phyloP scores from a whole-genome alignment of 2,888 invertebrate species.

The Acanthococcus lagerstroemiae region DNA sequence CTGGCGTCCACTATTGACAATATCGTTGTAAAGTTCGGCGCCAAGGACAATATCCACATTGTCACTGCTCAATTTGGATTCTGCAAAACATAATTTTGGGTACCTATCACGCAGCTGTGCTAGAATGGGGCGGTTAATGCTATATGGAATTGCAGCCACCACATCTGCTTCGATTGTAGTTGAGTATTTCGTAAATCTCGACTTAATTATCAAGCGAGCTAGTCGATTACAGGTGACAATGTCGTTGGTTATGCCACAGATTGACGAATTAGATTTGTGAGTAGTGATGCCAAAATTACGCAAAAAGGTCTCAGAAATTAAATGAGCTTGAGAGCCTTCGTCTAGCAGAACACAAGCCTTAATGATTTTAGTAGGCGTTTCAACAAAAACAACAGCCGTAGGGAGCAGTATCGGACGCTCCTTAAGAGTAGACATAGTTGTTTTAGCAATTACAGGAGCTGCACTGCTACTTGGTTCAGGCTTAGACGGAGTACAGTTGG shows the following conservation, averaged over 20 bases:
- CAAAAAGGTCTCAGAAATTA: neutral
- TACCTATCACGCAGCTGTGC: neutral
- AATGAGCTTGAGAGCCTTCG: neutral
- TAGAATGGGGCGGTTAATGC: neutral
- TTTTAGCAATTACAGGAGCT: neutral
- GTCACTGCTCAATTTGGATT: neutral
- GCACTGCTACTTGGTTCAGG: neutral
- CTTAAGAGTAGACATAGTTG: neutral
- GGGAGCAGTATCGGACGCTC: neutral
- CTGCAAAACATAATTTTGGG: neutral
- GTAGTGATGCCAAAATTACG: neutral
- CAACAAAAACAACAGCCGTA: neutral
- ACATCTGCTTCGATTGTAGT: neutral
- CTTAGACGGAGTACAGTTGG: neutral
- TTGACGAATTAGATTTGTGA: neutral
- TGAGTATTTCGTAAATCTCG: neutral
- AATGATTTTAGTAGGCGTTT: neutral
- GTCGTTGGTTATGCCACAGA: neutral
- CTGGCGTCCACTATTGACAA: neutral
- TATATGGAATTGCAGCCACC: neutral
- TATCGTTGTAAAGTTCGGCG: neutral
- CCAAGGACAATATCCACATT: neutral
- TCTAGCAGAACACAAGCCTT: neutral
- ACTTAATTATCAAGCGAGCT: neutral
- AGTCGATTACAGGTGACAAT: neutral